phyloP scores from a whole-genome alignment of 2,888 invertebrate genomes.

The Smittia sp. region DNA sequence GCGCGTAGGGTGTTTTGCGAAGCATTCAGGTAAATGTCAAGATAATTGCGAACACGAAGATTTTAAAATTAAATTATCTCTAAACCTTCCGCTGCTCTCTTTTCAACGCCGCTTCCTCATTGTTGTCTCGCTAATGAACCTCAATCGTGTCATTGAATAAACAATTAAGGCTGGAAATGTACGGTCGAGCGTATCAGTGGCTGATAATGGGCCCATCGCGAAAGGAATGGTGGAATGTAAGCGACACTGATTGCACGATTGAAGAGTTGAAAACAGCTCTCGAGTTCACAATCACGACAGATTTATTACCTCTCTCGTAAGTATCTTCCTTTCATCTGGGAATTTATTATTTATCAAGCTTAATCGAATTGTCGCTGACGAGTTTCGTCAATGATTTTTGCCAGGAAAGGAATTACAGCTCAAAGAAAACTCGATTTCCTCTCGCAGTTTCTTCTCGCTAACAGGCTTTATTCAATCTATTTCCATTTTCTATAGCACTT shows the following conservation, averaged over 20 bases:
- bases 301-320: slow-evolving; percentile 74
- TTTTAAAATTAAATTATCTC: slow-evolving; percentile 18
- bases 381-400: too few relatives aligned
- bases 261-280: slow-evolving; percentile 74
- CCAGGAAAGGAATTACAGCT: too few relatives aligned
- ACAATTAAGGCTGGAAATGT: slow-evolving; percentile 70
- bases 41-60: neutral
- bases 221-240: slow-evolving; percentile 69
- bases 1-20: slow-evolving; percentile 86
- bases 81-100: neutral
- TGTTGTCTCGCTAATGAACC: neutral
- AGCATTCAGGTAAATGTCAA: slow-evolving; percentile 63
- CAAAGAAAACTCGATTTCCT: too few relatives aligned
- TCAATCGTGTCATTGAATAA: neutral
- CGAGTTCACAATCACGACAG: slow-evolving; percentile 85
- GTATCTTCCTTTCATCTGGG: slow-evolving; percentile 49
- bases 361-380: too few relatives aligned
- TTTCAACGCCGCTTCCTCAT: neutral
- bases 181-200: slow-evolving; percentile 92
- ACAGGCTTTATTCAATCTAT: too few relatives aligned
- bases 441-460: too few relatives aligned
- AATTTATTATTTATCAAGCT: too few relatives aligned
- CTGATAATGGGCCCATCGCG: slow-evolving; percentile 86
- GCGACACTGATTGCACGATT: slow-evolving; percentile 65
- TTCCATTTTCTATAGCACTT: slow-evolving; percentile 55